Evolutionary conservation across 2,113 vertebrate species (phyloP).

Genomic region (Epinephelus lanceolatus): DNA sequence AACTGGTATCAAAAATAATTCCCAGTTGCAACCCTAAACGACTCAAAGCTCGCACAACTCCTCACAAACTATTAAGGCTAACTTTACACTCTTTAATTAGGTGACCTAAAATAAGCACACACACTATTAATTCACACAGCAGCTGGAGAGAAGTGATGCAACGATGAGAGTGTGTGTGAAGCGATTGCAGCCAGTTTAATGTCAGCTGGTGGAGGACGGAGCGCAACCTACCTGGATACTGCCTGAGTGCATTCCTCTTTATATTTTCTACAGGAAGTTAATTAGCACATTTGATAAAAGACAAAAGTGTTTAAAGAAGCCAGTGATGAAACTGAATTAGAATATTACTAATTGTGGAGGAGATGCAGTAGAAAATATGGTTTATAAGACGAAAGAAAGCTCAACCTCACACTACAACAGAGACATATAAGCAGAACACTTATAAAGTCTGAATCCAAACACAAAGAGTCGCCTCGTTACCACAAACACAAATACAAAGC

Average conservation of each 20-base stretch:
- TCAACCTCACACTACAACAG: constrained; percentile 9
- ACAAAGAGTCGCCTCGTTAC: constrained; percentile 39
- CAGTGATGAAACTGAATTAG: background rate
- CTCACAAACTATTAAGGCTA: background rate
- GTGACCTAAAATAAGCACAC: background rate
- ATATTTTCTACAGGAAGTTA: background rate
- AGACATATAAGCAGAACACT: constrained; percentile 12
- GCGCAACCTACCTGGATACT: background rate
- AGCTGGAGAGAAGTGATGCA: background rate
- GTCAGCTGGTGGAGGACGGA: constrained; percentile 3
- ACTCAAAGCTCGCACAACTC: background rate
- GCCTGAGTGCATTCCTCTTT: constrained; percentile 6
- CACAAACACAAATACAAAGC: background rate
- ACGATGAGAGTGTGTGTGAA: background rate
- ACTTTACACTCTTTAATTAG: background rate
- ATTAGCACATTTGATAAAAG: constrained; percentile 31
- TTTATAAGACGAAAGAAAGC: constrained; percentile 21
- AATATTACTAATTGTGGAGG: background rate
- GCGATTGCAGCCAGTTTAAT: background rate
- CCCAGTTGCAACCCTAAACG: no score
- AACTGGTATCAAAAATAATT: background rate
- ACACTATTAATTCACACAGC: background rate
- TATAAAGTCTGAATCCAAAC: constrained; percentile 35
- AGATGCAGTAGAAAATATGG: background rate
- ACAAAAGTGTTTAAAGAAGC: constrained; percentile 8